phyloP scores from a whole-genome alignment of 2,113 vertebrate species.

The Scophthalmus maximus region DNA sequence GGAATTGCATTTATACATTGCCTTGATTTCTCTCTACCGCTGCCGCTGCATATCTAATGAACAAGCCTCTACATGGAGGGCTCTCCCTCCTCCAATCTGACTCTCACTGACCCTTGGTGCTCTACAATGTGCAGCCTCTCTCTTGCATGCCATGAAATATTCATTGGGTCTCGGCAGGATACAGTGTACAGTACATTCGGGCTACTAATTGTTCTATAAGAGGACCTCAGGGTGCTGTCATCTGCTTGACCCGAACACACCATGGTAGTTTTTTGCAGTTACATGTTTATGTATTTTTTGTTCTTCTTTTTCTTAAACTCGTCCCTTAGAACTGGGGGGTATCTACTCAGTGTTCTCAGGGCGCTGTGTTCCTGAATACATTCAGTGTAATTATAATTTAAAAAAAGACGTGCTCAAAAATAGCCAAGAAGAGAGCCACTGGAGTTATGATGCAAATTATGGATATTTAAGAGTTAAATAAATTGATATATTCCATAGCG shows the following conservation, averaged over 20 bases:
- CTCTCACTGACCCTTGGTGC: constrained; percentile 34
- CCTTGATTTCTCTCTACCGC: constrained; percentile 6
- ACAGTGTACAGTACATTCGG: constrained; percentile 8
- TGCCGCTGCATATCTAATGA: constrained; percentile 22
- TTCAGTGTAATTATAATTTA: no score
- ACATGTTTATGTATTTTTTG: no score
- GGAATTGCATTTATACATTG: constrained; percentile 12
- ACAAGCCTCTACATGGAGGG: constrained; percentile 7
- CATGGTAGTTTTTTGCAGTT: no score
- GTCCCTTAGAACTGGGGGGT: no score
- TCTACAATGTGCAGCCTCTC: constrained; percentile 30
- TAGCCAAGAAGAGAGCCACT: no score
- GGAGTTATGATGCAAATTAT: no score
- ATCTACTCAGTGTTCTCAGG: no score
- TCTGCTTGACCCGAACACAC: background rate
- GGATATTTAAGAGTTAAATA: no score
- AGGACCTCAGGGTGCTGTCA: constrained; percentile 38
- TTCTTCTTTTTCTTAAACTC: background rate
- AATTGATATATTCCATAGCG: no score
- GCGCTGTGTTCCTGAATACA: no score
- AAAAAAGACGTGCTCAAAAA: no score
- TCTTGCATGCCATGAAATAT: constrained; percentile 54
- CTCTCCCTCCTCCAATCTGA: constrained; percentile 31
- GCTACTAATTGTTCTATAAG: constrained; percentile 51
- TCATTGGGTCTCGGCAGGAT: constrained; percentile 41